Evolutionary conservation across 2,113 vertebrate species (phyloP).

Genomic region (Oplegnathus fasciatus): DNA sequence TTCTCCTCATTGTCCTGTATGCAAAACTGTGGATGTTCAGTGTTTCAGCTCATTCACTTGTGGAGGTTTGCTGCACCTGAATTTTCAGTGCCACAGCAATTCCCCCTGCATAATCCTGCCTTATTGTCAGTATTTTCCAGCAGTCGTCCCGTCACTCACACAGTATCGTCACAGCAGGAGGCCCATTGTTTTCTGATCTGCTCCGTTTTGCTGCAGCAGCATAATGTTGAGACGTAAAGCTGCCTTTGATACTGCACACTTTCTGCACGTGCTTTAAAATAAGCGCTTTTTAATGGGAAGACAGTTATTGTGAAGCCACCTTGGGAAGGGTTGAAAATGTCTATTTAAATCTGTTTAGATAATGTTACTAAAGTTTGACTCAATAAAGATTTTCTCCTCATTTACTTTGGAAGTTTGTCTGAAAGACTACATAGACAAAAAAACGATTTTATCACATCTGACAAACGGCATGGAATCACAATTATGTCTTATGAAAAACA

Average conservation of each 20-base stretch:
- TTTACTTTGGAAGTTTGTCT: background rate
- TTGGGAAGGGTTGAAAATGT: background rate
- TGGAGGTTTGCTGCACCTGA: background rate
- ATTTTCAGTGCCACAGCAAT: background rate
- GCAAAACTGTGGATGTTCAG: background rate
- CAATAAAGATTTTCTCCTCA: no score
- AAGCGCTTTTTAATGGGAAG: conserved; percentile 15
- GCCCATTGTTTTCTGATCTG: conserved; percentile 24
- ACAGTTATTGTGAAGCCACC: background rate
- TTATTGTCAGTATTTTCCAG: conserved; percentile 29
- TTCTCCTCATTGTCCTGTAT: background rate
- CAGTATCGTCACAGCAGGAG: conserved; percentile 6
- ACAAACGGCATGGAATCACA: background rate
- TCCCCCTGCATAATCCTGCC: conserved; percentile 28
- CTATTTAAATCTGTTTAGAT: background rate
- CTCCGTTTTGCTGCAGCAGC: conserved; percentile 7
- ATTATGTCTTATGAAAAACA: background rate
- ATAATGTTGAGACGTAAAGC: conserved; percentile 1
- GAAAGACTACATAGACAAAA: background rate
- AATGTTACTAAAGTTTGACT: background rate
- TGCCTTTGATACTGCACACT: background rate
- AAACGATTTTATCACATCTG: background rate
- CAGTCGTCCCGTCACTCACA: conserved; percentile 42
- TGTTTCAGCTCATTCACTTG: background rate
- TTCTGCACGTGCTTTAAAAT: background rate